Evolutionary conservation across 2,888 invertebrate genomes (phyloP), one percentile per base, ranked within the genome.

Genomic region (Tolmerus cingulatus): DNA sequence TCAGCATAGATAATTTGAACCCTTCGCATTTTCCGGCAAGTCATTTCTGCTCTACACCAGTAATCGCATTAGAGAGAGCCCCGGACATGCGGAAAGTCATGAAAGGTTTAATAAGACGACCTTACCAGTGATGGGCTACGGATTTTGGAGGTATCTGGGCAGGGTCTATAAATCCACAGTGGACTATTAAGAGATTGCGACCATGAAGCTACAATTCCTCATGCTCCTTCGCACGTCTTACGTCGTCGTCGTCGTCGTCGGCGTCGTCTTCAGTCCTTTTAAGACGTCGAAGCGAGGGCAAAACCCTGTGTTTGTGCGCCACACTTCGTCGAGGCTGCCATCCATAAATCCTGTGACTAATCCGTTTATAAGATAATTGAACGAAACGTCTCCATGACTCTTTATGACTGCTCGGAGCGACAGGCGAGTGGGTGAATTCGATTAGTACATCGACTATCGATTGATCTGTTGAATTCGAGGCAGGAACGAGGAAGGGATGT

Each of bases 321-420:
- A 66, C 12, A 23, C 27, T 23, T 55, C 66, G 66, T 66, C 66
- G 66, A 66, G 66, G 12, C 66, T 66, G 9, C 23, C 27, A 66
- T 8, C 27, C 66, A 66, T 66, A 66, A 66, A 66, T 66, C 66
- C 66, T 66, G 66, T 27, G 66, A 66, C 66, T 66, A 76, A 76
- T 76, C 76, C 76, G 34, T 76, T 76, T 76, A 76, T 37, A n/a
- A 76, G 30, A 76, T 76, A 76, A 76, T 76, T 76, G 76, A 76
- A 34, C 34, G 76, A 76, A 76, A 76, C 37, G 76, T 76, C 76
- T 76, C 76, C 76, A 76, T 76, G 76, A 76, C n/a, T 76, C 76
- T 76, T 76, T 76, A 76, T 76, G 76, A 76, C 27, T 34, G 76
- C 76, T 76, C 30, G 16, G 37, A 76, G 19, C 27, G 76, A 76